Conservation (phyloP, 2,113 vertebrate genomes). For the Microcebus ravelobensis region DNA sequence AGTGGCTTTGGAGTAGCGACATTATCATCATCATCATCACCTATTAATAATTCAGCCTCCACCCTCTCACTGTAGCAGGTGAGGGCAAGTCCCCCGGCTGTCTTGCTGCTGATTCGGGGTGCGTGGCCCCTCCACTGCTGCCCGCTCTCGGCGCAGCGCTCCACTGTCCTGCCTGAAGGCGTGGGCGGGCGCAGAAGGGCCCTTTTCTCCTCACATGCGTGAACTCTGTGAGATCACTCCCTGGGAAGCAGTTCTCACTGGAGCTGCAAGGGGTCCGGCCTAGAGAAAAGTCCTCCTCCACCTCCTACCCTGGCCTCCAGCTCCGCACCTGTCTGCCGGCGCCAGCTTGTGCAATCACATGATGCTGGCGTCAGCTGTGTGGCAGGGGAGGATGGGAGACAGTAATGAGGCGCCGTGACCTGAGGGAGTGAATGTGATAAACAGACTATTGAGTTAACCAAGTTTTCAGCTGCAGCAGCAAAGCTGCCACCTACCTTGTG, state of each 20-base stretch:
- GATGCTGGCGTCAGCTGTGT: conserved; percentile 80
- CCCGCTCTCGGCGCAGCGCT: accelerated
- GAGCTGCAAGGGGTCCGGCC: background rate
- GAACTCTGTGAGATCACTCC: background rate
- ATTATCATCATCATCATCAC: background rate
- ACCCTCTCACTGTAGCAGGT: background rate
- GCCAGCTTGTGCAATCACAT: background rate
- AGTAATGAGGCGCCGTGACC: conserved; percentile 75
- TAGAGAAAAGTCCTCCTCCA: background rate
- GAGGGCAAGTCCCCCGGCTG: background rate
- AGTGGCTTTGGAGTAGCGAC: background rate
- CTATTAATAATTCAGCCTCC: background rate
- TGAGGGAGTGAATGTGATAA: conserved; percentile 85
- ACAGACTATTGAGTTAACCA: conserved; percentile 89
- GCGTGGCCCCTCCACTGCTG: accelerated
- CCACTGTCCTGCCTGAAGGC: background rate
- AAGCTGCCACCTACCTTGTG: conserved; percentile 86
- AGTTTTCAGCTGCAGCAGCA: conserved; percentile 85
- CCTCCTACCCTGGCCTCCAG: background rate
- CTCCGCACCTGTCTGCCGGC: background rate
- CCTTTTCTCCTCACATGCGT: background rate
- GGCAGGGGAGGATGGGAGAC: conserved; percentile 65
- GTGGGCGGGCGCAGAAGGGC: background rate
- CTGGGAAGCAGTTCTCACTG: background rate
- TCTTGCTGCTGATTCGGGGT: background rate